Evolutionary conservation across 2,113 vertebrate genomes (phyloP).

Genomic region (Dendropsophus ebraccatus): DNA sequence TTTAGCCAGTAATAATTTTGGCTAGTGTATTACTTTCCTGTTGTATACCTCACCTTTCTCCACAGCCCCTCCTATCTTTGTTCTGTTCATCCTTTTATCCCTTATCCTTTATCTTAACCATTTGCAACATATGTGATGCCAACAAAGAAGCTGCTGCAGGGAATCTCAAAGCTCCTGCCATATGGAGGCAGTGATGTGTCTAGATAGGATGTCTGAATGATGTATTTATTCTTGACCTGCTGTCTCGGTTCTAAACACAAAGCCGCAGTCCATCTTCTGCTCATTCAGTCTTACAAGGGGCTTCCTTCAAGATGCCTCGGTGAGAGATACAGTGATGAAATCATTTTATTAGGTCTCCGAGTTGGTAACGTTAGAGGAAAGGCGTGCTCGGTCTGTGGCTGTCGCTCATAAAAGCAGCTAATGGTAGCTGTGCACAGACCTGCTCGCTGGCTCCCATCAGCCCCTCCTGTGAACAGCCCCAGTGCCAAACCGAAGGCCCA

Average conservation of each 20-base stretch:
- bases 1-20: slow-evolving; percentile 13
- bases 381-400: slow-evolving; percentile 20
- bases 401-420: slow-evolving; percentile 49
- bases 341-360: slow-evolving; percentile 24
- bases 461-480: slow-evolving; percentile 46
- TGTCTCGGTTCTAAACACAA: slow-evolving; percentile 25
- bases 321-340: slow-evolving; percentile 1
- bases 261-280: slow-evolving; percentile 29
- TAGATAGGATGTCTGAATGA: slow-evolving; percentile 51
- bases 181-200: slow-evolving; percentile 55
- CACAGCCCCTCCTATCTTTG: background rate
- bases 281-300: slow-evolving; percentile 35
- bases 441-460: slow-evolving; percentile 13
- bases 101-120: slow-evolving; percentile 48
- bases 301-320: slow-evolving; percentile 25
- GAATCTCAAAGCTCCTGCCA: slow-evolving; percentile 56
- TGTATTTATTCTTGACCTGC: slow-evolving; percentile 56
- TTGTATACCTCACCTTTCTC: background rate
- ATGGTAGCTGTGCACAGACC: slow-evolving; percentile 14
- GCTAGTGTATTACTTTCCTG: background rate
- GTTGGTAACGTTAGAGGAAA: slow-evolving; percentile 20
- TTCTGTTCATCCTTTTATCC: slow-evolving; percentile 39
- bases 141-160: slow-evolving; percentile 50
- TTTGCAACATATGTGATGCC: slow-evolving; percentile 50
- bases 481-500: slow-evolving; percentile 41